These are phyloP conservation scores for Leiothrix lutea DNA, from an alignment of 2,113 vertebrate species.

Conservation along the genomic window DNA sequence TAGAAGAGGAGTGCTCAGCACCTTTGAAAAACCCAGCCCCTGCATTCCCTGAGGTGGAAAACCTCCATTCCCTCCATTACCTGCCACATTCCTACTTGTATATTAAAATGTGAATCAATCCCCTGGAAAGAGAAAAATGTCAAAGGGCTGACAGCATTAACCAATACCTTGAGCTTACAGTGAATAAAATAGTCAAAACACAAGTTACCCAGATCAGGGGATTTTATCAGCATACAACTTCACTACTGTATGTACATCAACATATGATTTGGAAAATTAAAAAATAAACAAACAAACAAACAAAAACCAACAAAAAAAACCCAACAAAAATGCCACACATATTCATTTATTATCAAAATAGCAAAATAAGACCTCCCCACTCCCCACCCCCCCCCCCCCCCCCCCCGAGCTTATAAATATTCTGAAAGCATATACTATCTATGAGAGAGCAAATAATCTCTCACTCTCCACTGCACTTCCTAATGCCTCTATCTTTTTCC, in stretches of 20 bases:
- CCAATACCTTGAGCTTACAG: not conserved
- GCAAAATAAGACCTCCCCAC: not conserved
- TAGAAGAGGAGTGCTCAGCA: not conserved
- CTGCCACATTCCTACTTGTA: not conserved
- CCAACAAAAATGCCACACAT: not conserved
- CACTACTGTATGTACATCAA: not conserved
- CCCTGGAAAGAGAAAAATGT: not conserved
- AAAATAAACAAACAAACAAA: not conserved
- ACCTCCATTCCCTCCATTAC: not conserved
- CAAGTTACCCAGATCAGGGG: not conserved
- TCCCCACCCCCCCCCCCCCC: not conserved
- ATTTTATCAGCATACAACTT: not conserved
- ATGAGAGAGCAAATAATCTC: not conserved
- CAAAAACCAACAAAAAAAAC: no score
- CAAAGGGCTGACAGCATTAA: not conserved
- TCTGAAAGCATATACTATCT: not conserved
- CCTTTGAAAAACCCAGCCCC: not conserved
- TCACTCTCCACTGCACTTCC: not conserved
- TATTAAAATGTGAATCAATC: not conserved
- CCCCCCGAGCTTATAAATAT: not conserved
- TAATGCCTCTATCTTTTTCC: not conserved
- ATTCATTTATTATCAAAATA: not conserved
- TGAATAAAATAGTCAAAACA: not conserved
- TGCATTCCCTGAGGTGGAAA: not conserved
- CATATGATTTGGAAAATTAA: not conserved